A percentile compares a stretch with the other conserved stretches of the same genome.
Evolutionary conservation across 2,113 vertebrate genomes (phyloP).

Genomic region (Probosciger aterrimus): DNA sequence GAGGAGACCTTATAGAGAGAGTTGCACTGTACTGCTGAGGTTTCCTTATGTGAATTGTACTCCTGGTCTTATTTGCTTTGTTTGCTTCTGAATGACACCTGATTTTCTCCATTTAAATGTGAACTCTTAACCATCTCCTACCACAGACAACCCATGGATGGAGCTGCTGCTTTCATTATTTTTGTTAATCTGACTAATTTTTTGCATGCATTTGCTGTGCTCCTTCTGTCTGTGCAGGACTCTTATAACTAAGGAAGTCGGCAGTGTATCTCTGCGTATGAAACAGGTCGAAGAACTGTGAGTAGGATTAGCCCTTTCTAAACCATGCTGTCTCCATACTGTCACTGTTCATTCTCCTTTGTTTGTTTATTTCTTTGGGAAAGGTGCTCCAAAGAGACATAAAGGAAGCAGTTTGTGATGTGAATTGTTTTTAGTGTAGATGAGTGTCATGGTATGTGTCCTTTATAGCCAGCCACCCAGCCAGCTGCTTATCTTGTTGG

Average conservation of each 20-base stretch:
- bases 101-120: slow-evolving; percentile 39
- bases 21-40: slow-evolving; percentile 33
- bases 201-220: slow-evolving; percentile 83
- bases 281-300: slow-evolving; percentile 99
- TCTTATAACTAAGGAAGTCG: slow-evolving; percentile 94
- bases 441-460: not conserved
- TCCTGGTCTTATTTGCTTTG: slow-evolving; percentile 30
- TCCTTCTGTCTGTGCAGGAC: slow-evolving; percentile 84
- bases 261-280: slow-evolving; percentile 99
- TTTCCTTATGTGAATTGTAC: slow-evolving; percentile 25
- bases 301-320: slow-evolving; percentile 83
- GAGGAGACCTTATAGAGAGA: slow-evolving; percentile 26
- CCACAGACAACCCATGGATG: slow-evolving; percentile 11
- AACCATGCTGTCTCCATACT: slow-evolving; percentile 48
- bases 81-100: slow-evolving; percentile 51
- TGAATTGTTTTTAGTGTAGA: not conserved
- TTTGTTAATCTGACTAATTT: slow-evolving; percentile 78
- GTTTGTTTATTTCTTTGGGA: slow-evolving; percentile 10
- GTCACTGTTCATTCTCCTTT: slow-evolving; percentile 21
- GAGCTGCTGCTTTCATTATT: slow-evolving; percentile 64
- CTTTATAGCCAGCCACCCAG: not conserved
- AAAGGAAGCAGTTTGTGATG: not conserved
- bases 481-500: not conserved
- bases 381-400: not conserved
- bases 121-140: slow-evolving; percentile 13